Conservation (phyloP, 1,140 invertebrate genomes). For the Drosophila dunni region DNA sequence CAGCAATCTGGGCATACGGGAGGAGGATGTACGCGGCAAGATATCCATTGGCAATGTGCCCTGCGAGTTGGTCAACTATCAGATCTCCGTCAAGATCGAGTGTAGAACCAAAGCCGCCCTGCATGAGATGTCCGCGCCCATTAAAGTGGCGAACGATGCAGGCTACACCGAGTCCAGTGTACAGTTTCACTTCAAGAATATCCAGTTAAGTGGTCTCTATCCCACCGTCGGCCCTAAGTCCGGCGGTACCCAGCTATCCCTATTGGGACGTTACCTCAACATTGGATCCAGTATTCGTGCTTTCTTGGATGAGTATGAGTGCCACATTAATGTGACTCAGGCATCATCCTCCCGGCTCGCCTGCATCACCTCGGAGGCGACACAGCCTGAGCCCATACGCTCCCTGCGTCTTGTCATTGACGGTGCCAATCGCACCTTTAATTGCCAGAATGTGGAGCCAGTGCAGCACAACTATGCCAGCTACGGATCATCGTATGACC, state of each 20-base stretch:
- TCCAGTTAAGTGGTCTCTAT: conserved; percentile 91
- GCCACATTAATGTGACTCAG: conserved; percentile 94
- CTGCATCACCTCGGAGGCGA: conserved; percentile 92
- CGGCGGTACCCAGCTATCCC: conserved; percentile 96
- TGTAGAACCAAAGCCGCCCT: conserved; percentile 93
- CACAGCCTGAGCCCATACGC: conserved; percentile 85
- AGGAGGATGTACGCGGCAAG: conserved; percentile 95
- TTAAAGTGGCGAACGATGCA: conserved; percentile 95
- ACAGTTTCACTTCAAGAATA: conserved; percentile 95
- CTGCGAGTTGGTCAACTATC: conserved; percentile 94
- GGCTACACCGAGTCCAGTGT: conserved; percentile 95
- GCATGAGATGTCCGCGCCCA: conserved; percentile 90
- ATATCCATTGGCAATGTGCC: conserved; percentile 95
- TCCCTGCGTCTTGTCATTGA: conserved; percentile 92
- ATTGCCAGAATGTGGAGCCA: conserved; percentile 68
- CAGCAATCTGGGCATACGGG: conserved; percentile 95
- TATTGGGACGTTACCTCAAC: conserved; percentile 96
- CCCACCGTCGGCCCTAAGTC: conserved; percentile 95
- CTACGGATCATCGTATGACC: conserved; percentile 24
- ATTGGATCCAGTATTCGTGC: conserved; percentile 96
- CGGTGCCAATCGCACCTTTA: conserved; percentile 90
- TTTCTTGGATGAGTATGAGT: conserved; percentile 94
- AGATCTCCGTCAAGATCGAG: conserved; percentile 95
- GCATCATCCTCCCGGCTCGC: conserved; percentile 94
- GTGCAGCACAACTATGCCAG: conserved; percentile 7